Evolutionary conservation across 2,797 vertebrate species (phyloP).

Genomic region (Acipenser ruthenus): DNA sequence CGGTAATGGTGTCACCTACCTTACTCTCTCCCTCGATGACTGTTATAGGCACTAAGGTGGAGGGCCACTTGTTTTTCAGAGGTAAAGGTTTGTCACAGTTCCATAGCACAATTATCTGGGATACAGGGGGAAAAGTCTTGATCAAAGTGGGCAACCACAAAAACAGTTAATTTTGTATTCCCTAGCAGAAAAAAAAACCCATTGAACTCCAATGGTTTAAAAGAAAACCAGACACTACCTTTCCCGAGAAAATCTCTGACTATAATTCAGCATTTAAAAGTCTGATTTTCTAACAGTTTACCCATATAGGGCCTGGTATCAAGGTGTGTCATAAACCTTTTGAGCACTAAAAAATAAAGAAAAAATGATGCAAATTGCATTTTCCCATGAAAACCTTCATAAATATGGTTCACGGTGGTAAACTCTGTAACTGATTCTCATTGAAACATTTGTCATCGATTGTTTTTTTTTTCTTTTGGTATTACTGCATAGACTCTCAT

Average conservation of each 20-base stretch:
- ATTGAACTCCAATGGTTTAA: not conserved
- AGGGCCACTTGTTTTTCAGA: slow-evolving; percentile 64
- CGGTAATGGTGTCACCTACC: slow-evolving; percentile 34
- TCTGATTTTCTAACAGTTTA: too few relatives aligned
- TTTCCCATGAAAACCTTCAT: too few relatives aligned
- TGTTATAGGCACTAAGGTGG: slow-evolving; percentile 64
- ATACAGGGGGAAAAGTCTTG: not conserved
- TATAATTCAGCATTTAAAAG: too few relatives aligned
- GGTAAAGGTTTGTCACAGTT: slow-evolving; percentile 67
- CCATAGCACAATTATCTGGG: slow-evolving; percentile 66
- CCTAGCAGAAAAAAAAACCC: not conserved
- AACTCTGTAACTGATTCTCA: too few relatives aligned
- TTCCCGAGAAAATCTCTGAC: not conserved
- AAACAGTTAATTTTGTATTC: not conserved
- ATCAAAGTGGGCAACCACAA: not conserved
- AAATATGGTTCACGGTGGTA: too few relatives aligned
- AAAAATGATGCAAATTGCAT: too few relatives aligned
- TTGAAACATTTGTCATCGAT: too few relatives aligned
- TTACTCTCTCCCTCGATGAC: slow-evolving; percentile 62
- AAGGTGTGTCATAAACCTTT: too few relatives aligned
- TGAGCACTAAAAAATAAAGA: too few relatives aligned
- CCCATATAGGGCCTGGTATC: too few relatives aligned
- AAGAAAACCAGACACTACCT: not conserved
- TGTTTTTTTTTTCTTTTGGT: too few relatives aligned
- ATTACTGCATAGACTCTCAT: too few relatives aligned